Conservation (phyloP, 35 echinoderm and acorn worm species). For the Strongylocentrotus purpuratus region DNA sequence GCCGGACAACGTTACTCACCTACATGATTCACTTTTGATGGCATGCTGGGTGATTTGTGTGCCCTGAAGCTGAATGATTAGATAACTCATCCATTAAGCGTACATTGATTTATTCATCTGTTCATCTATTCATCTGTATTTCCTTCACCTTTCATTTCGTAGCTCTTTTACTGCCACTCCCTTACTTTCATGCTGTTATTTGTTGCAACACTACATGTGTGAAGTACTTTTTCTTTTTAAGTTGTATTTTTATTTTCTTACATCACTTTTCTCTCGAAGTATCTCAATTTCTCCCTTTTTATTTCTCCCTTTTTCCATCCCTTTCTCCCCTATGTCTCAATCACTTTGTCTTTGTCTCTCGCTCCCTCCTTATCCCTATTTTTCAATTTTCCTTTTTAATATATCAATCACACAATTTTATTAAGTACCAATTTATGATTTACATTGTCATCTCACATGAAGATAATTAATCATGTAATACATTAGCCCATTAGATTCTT, state of each 20-base stretch:
- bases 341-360: too few species aligned
- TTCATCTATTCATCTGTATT: not conserved
- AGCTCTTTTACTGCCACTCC: not conserved
- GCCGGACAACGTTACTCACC: not conserved
- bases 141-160: not conserved
- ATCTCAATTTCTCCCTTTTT: too few species aligned
- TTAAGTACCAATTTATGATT: too few species aligned
- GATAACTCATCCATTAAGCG: not conserved
- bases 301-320: too few species aligned
- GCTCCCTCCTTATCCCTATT: too few species aligned
- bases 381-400: too few species aligned
- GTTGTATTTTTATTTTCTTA: not conserved
- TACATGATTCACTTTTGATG: not conserved
- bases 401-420: too few species aligned
- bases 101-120: slow-evolving; percentile 19
- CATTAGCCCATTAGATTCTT: too few species aligned
- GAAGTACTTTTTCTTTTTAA: not conserved
- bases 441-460: too few species aligned
- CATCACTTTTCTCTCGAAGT: too few species aligned
- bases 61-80: not conserved
- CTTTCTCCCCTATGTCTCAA: too few species aligned
- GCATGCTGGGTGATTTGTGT: not conserved
- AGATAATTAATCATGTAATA: too few species aligned
- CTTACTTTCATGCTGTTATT: not conserved
- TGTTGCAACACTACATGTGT: not conserved